Evolutionary conservation across 2,113 vertebrate species (phyloP).

Genomic region (Eublepharis macularius): DNA sequence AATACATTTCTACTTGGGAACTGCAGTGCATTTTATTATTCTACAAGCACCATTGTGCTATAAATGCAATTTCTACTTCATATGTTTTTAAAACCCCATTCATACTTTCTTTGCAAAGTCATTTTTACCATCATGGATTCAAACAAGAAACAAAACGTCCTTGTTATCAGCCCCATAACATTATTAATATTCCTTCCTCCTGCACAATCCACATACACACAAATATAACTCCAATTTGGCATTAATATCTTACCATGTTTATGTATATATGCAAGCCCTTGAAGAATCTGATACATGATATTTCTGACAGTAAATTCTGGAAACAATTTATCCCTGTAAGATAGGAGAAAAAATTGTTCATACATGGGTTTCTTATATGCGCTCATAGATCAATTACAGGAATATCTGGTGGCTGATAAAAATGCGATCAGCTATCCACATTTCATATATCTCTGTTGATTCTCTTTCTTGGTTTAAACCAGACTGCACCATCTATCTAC

Average conservation of each 20-base stretch:
- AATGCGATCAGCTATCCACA: not conserved
- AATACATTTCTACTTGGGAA: not conserved
- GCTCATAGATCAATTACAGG: not conserved
- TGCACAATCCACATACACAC: not conserved
- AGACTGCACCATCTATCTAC: not conserved
- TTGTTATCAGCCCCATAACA: not conserved
- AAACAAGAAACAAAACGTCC: not conserved
- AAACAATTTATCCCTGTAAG: slow-evolving; percentile 79
- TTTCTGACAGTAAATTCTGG: slow-evolving; percentile 83
- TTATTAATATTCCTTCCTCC: not conserved
- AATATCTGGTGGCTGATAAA: not conserved
- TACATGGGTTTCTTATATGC: not conserved
- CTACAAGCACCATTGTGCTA: not conserved
- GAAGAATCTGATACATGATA: slow-evolving; percentile 86
- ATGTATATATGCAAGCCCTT: slow-evolving; percentile 85
- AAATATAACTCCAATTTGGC: not conserved
- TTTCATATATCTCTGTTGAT: not conserved
- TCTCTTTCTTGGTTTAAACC: not conserved
- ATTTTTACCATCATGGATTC: not conserved
- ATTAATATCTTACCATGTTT: slow-evolving; percentile 77
- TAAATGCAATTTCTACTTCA: too few relatives aligned
- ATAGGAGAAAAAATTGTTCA: slow-evolving; percentile 38
- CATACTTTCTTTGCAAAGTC: not conserved
- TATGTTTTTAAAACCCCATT: not conserved
- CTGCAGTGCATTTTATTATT: not conserved